These are phyloP conservation scores for Ceratothoa steindachneri DNA, from an alignment of 2,888 invertebrate genomes.

Conservation along the genomic window DNA sequence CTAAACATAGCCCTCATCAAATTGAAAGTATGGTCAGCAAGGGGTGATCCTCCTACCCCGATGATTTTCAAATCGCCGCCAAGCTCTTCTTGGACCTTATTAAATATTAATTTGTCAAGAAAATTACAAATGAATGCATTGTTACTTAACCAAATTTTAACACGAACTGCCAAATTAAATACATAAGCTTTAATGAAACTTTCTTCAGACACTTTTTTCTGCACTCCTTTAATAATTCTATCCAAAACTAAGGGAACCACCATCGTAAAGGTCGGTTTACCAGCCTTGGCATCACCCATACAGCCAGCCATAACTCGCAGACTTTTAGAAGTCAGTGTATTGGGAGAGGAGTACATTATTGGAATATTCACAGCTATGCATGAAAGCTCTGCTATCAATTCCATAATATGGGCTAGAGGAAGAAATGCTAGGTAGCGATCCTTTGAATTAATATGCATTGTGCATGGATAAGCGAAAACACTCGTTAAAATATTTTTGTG, in stretches of 20 bases:
- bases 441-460: constrained; percentile 36
- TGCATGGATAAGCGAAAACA: constrained; percentile 9
- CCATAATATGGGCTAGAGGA: constrained; percentile 94
- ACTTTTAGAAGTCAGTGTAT: constrained; percentile 85
- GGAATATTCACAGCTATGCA: constrained; percentile 63
- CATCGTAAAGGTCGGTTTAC: constrained; percentile 89
- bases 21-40: constrained; percentile 89
- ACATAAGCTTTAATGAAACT: constrained; percentile 73
- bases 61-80: constrained; percentile 85
- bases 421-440: constrained; percentile 92
- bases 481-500: constrained; percentile 69
- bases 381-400: constrained; percentile 68
- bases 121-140: constrained; percentile 1
- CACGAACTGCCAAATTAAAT: constrained; percentile 89
- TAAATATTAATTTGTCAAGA: constrained; percentile 57
- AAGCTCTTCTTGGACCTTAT: constrained; percentile 66
- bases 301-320: constrained; percentile 94
- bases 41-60: constrained; percentile 88
- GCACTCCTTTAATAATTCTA: constrained; percentile 92
- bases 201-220: constrained; percentile 83
- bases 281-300: constrained; percentile 84
- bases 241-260: constrained; percentile 94
- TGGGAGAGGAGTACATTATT: constrained; percentile 92
- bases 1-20: constrained; percentile 18
- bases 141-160: constrained; percentile 63